Evolutionary conservation across 2,888 invertebrate species (phyloP).

Genomic region (Agyllia agylla): DNA sequence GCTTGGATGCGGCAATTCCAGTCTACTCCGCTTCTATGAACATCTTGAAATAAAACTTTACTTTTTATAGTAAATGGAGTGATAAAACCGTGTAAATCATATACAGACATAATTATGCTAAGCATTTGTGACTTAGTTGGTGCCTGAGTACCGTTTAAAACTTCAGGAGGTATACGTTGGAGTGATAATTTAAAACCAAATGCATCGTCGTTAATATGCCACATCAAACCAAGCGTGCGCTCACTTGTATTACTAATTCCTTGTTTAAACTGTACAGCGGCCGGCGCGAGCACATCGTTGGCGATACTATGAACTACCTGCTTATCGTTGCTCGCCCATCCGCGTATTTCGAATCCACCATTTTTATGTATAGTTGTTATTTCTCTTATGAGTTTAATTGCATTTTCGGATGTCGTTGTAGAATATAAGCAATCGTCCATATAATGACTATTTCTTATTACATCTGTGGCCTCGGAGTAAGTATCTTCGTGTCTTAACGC

Average conservation of each 20-base stretch:
- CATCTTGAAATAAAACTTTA: constrained; percentile 25
- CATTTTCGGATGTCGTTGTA: background rate
- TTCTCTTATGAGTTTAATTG: background rate
- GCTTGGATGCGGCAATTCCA: constrained; percentile 59
- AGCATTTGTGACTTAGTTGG: constrained; percentile 39
- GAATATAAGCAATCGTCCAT: background rate
- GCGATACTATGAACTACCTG: background rate
- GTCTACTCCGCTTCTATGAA: constrained; percentile 53
- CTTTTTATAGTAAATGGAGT: background rate
- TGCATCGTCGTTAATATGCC: background rate
- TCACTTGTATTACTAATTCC: background rate
- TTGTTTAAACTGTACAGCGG: background rate
- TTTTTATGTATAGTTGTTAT: background rate
- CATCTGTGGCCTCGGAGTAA: background rate
- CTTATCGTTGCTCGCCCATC: background rate
- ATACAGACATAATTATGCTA: background rate
- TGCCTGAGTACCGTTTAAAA: constrained; percentile 29
- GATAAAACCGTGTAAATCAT: background rate
- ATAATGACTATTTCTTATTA: background rate
- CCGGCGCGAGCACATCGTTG: background rate
- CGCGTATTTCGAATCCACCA: background rate
- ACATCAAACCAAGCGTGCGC: background rate
- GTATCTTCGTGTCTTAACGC: background rate
- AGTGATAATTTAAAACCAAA: background rate
- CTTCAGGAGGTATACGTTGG: background rate